These are phyloP conservation scores for Eupristina koningsbergeri DNA, from an alignment of 1,140 invertebrate genomes.

Conservation along the genomic window DNA sequence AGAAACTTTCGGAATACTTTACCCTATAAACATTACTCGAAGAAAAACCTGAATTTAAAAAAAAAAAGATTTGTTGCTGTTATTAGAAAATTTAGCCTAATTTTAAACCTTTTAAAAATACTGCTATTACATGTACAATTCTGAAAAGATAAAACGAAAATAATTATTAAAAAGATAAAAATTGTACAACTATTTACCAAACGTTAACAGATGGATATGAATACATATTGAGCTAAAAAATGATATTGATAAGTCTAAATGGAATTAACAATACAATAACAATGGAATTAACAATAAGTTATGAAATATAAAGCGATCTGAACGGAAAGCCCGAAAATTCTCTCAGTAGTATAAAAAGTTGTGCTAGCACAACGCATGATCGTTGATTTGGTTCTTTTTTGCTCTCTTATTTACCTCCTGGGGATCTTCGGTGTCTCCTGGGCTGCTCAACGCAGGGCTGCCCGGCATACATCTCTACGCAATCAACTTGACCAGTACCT, in stretches of 20 bases:
- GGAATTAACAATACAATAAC: too few relatives aligned
- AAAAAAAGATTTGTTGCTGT: background rate
- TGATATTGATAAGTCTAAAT: too few relatives aligned
- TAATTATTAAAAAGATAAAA: too few relatives aligned
- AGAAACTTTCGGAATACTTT: too few relatives aligned
- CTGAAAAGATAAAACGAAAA: too few relatives aligned
- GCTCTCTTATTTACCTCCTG: conserved; percentile 44
- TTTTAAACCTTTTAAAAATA: background rate
- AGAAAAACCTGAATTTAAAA: background rate
- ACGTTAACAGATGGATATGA: too few relatives aligned
- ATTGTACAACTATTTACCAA: too few relatives aligned
- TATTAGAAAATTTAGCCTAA: background rate
- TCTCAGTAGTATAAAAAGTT: background rate
- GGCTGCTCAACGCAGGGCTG: conserved; percentile 31
- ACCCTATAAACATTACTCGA: background rate
- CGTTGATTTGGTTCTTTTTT: background rate
- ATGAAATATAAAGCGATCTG: too few relatives aligned
- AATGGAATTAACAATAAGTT: too few relatives aligned
- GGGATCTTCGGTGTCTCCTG: conserved; percentile 17
- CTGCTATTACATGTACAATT: too few relatives aligned
- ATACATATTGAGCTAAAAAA: too few relatives aligned
- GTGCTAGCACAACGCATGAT: background rate
- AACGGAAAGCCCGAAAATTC: background rate
- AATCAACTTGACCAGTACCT: background rate
- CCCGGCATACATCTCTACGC: conserved; percentile 33